phyloP scores from a whole-genome alignment of 2,113 vertebrate genomes.

The Acrocephalus arundinaceus region DNA sequence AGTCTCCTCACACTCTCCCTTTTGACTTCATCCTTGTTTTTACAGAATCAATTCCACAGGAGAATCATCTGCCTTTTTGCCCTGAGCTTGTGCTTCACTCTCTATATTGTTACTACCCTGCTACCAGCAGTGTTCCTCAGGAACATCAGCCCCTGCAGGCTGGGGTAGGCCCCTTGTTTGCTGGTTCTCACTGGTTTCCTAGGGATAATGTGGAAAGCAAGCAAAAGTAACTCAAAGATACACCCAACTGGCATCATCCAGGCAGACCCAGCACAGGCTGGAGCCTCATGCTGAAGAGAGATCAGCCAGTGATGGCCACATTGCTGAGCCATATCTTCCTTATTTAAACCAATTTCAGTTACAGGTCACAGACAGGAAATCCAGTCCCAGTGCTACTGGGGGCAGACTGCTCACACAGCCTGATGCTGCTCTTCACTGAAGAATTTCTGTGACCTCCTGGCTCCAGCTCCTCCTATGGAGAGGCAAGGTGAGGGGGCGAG shows the following conservation, averaged over 20 bases:
- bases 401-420: neutral
- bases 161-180: neutral
- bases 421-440: neutral
- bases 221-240: neutral
- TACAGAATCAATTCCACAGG: neutral
- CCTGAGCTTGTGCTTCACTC: neutral
- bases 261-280: neutral
- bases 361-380: neutral
- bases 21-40: neutral
- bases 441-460: neutral
- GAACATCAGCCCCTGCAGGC: neutral
- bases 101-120: too few species aligned
- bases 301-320: neutral
- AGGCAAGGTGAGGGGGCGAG: neutral
- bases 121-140: neutral
- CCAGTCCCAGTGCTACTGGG: neutral
- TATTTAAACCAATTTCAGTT: neutral
- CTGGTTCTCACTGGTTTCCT: neutral
- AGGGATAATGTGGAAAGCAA: neutral
- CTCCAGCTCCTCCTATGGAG: neutral
- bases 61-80: neutral
- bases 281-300: neutral
- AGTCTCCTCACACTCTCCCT: neutral
- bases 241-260: rapidly evolving
- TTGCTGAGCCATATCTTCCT: neutral